A percentile compares a stretch with the other conserved stretches of the same genome.
These are phyloP conservation scores for Pseudomyrmex pallidus DNA, from an alignment of 1,140 invertebrate species.

Conservation along the genomic window DNA sequence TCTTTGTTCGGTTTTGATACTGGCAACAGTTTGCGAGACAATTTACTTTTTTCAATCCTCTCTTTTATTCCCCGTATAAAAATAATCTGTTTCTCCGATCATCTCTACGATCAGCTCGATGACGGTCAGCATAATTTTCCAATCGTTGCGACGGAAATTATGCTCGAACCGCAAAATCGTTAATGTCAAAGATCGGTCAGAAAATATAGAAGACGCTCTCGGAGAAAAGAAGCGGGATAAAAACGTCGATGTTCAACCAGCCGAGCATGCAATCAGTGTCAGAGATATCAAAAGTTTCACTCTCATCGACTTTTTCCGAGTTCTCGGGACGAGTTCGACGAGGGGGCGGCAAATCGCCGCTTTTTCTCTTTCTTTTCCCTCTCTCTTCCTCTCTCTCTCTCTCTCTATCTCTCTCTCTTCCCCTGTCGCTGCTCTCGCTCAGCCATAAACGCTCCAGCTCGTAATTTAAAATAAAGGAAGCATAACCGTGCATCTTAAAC, in stretches of 20 bases:
- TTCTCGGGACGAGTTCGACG: conserved; percentile 68
- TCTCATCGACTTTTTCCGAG: conserved; percentile 59
- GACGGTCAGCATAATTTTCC: conserved; percentile 44
- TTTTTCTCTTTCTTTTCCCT: conserved; percentile 17
- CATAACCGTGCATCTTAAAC: conserved; percentile 77
- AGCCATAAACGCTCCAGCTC: conserved; percentile 73
- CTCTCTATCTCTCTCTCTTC: conserved; percentile 33
- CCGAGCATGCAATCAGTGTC: conserved; percentile 62
- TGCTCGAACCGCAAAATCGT: conserved; percentile 33
- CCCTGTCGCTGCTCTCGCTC: conserved; percentile 56
- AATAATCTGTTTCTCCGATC: background rate
- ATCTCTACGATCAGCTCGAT: background rate
- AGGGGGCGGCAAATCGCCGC: conserved; percentile 37
- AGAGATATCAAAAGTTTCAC: conserved; percentile 64
- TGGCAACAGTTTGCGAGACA: background rate
- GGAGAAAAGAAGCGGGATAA: conserved; percentile 31
- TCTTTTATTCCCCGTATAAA: background rate
- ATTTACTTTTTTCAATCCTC: background rate
- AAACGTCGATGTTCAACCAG: conserved; percentile 54
- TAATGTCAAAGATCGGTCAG: conserved; percentile 46
- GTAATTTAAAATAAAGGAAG: conserved; percentile 78
- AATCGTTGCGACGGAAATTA: conserved; percentile 38
- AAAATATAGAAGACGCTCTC: conserved; percentile 34
- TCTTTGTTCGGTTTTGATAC: background rate
- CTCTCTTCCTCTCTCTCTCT: background rate